These are phyloP conservation scores for Patella ulyssiponensis DNA, from an alignment of 2,888 invertebrate species.

Conservation along the genomic window DNA sequence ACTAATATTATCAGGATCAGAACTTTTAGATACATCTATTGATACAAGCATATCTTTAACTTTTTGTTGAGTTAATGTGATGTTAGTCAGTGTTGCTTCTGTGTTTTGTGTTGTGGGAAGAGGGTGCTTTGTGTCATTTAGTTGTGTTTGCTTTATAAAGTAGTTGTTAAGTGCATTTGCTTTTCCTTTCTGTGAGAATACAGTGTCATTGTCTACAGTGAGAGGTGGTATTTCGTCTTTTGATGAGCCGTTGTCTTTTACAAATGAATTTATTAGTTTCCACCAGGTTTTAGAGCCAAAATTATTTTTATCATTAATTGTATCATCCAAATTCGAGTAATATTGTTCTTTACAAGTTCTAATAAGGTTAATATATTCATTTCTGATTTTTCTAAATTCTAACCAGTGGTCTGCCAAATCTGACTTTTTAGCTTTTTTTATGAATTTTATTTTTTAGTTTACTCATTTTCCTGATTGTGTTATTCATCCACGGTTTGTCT, in stretches of 20 bases:
- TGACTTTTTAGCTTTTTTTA: slow-evolving; percentile 3
- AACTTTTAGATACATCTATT: slow-evolving; percentile 5
- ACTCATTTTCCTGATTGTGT: not conserved
- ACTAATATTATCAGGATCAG: slow-evolving; percentile 16
- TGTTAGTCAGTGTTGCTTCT: not conserved
- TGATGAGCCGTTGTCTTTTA: not conserved
- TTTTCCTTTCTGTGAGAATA: not conserved
- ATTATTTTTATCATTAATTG: not conserved
- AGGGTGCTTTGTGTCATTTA: slow-evolving; percentile 2
- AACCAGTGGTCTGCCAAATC: not conserved
- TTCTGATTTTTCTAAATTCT: not conserved
- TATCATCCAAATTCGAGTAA: not conserved
- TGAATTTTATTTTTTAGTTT: not conserved
- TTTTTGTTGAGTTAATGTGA: not conserved
- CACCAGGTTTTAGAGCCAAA: slow-evolving; percentile 2
- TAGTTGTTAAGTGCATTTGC: slow-evolving; percentile 12
- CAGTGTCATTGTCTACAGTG: not conserved
- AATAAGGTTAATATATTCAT: slow-evolving; percentile 8
- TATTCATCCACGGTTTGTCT: slow-evolving; percentile 4
- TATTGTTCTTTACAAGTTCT: not conserved
- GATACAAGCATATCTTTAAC: not conserved
- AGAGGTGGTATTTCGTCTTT: slow-evolving; percentile 5
- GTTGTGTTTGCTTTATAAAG: slow-evolving; percentile 6
- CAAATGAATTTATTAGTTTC: not conserved
- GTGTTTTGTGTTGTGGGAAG: not conserved